Evolutionary conservation across 2,113 vertebrate species (phyloP), one percentile per base, ranked within the genome.

Genomic region (Numida meleagris): DNA sequence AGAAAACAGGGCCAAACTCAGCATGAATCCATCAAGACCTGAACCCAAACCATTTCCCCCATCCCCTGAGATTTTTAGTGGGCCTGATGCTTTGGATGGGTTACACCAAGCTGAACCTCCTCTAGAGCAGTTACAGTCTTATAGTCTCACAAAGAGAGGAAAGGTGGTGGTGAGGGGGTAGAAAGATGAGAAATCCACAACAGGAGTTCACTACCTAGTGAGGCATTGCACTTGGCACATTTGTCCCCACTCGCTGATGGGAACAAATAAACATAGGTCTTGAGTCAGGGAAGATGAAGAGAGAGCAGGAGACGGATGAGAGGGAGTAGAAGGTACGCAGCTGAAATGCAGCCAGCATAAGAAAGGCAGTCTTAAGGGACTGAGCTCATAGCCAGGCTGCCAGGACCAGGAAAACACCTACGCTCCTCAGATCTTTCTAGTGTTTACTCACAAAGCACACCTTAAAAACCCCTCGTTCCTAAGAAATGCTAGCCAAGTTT

Each of bases 391-490:
- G 59, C 48, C 65, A 88, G 43, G 38, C 76, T 89, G 74, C 43
- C 78, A 82, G 74, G 84, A 31, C 25, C 71, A 70, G 45, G 42
- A 74, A 63, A 51, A 81, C 43, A 87, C 42, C 72, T 59, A 45
- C 3, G 1, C 55, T 90, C 70, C 36, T 14, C 40, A 58, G 8
- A 85, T 59, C 46, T 33, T 85, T 46, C 50, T 29, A 67, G 16
- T 62, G 51, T 89, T 95, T 95, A 27, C 46, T 71, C 43, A 63
- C 46, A 93, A 87, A 14, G 79, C 74, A 89, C 3, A 3, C 79
- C 79, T 72, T 85, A 63, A 89, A 79, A 62, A 2, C 81, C 38
- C 17, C 17, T 74, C 38, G 17, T 33, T 91, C 71, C 65, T 27
- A 57, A 31, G 51, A 86, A 91, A 33, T 15, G 21, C 24, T 82